Evolutionary conservation across 2,113 vertebrate species (phyloP), one percentile per base, ranked within the genome.

Genomic region (Cochlearius cochlearius): DNA sequence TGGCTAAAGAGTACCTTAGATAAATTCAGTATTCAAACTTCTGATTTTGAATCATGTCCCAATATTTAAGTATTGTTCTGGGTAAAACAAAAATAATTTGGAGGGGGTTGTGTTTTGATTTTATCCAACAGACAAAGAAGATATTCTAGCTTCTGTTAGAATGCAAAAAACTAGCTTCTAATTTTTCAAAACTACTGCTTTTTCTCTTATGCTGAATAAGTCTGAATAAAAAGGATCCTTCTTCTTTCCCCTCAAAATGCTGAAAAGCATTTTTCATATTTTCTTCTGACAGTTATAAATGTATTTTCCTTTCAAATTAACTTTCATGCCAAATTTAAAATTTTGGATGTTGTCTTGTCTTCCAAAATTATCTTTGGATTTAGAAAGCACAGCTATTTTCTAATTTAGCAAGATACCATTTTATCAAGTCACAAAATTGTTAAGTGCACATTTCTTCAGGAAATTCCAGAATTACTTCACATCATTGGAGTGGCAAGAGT

Each of bases 21-120:
- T 55, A 58, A 64, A 78, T 22, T 55, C 20, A 59, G 4, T 19
- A 43, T 27, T 62, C 10, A 56, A 58, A 59, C 25, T 50, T 63
- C 26, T 47, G 4, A 52, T 63, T 72, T 78, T 60, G 16, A 86
- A 43, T 64, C 20, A 22, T 59, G 12, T 56, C 12, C 68, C 45
- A 86, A 53, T 2, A 55, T n/a, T 69, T 49, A 73, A 32, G 7
- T 11, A 43, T 30, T 56, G 3, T 11, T 79, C 77, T 25, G 16
- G 3, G 17, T 56, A 77, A 91, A 88, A 32, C 29, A 0, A 0
- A 3, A 53, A 4, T 45, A 41, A 0, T 10, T 72, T 12, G 13
- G 2, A 5, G 2, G 7, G 4, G 9, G 41, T 6, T 64, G 1
- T 66, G 6, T 25, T 80, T 72, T 7, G 1, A 32, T 84, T 81